phyloP scores from a whole-genome alignment of 2,888 invertebrate genomes.

The Euspilapteryx auroguttella region DNA sequence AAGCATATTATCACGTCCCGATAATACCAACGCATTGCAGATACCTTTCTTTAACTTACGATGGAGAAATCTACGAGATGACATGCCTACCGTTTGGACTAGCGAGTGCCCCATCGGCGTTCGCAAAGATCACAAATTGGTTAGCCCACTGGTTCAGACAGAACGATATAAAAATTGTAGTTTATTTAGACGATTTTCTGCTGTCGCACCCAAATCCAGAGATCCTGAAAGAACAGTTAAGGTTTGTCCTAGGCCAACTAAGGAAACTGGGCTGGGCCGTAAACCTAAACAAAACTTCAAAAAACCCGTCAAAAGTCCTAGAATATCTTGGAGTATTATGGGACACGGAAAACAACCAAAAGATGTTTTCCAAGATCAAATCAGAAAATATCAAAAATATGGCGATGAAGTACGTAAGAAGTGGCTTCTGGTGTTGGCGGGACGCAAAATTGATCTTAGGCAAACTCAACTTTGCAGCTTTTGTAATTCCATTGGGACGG shows the following conservation, averaged over 20 bases:
- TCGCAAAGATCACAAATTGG: slow-evolving; percentile 9
- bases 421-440: too few species aligned
- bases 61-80: background rate
- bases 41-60: slow-evolving; percentile 1
- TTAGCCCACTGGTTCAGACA: slow-evolving; percentile 8
- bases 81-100: background rate
- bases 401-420: too few species aligned
- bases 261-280: slow-evolving; percentile 9
- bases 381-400: too few species aligned
- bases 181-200: slow-evolving; percentile 11
- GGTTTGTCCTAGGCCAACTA: slow-evolving; percentile 2
- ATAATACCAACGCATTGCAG: slow-evolving; percentile 1
- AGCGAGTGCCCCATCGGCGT: slow-evolving; percentile 7
- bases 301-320: background rate
- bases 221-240: slow-evolving; percentile 4
- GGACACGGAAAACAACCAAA: background rate
- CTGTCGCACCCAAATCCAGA: slow-evolving; percentile 7
- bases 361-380: background rate
- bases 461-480: too few species aligned
- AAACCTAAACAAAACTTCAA: slow-evolving; percentile 8
- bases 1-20: slow-evolving; percentile 1
- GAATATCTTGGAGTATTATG: slow-evolving; percentile 1
- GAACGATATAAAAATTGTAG: slow-evolving; percentile 7
- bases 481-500: too few species aligned
- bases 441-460: too few species aligned